Base-by-base conservation (phyloP, 37 sponge, comb jelly and placozoan species). In the Oopsacas minuta region DNA sequence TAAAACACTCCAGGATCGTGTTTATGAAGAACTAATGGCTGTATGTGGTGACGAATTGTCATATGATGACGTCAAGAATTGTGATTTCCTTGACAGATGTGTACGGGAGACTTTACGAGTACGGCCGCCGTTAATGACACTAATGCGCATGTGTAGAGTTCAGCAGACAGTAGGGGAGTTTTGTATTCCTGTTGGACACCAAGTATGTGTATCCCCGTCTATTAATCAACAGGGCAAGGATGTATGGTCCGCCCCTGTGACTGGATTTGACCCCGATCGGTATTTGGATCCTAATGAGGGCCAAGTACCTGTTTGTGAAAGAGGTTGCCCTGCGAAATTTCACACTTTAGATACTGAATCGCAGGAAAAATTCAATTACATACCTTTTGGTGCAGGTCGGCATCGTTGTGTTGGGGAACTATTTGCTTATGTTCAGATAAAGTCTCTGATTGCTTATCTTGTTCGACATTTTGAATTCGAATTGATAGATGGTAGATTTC, bases 351-450 rank as follows among this genome's bases (percentile, higher is more conserved):
- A 36, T 39, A 32, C 81, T 0, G n/a, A 37, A 23, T 69, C 88
- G 51, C 85, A 81, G 82, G 93, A 93, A 34, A 94, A 92, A 84
- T 94, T 94, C 38, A 52, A 90, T 10, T 94, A 92, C 51, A 89
- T 94, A 0, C 94, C 94, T 23, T 94, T 94, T 88, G 94, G 94
- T 82, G 94, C 94, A 85, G 94, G 94, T 35, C 90, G 94, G 0
- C 94, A 94, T 86, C 88, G 94, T 12, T 94, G 94, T 83, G 53
- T 92, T 0, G 94, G 94, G 8, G 94, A 94, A 52, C 86, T 81
- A 38, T 94, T 94, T 88, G 94, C 94, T 30, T 90, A 89, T 84
- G 84, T 94, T 1, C 94, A 94, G 83, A 94, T 94, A 69, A 94
- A 94, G 53, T 92, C 94, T 0, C 88, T 92, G 61, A 92, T 92